Percentiles rank a stretch among this genome's conserved stretches.
phyloP scores from a whole-genome alignment of 2,797 vertebrate genomes.

The Echiichthys vipera region DNA sequence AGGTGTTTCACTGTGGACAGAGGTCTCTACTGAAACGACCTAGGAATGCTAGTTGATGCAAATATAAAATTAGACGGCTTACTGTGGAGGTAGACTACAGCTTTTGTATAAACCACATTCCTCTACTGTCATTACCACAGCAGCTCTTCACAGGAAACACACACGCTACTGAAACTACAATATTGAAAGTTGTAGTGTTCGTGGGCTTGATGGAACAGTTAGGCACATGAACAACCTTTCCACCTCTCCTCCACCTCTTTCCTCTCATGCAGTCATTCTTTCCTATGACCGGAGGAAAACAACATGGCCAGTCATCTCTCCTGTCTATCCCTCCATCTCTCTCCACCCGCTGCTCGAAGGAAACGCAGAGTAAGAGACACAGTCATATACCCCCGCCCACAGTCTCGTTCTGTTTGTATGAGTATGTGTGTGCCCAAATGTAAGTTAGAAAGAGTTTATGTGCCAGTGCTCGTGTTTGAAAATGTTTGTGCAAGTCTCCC shows the following conservation, averaged over 20 bases:
- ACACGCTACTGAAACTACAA: conserved; percentile 56
- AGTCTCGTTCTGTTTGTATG: conserved; percentile 55
- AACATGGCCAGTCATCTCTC: conserved; percentile 72
- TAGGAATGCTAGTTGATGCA: neutral
- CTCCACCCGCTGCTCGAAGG: conserved; percentile 60
- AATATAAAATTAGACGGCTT: neutral
- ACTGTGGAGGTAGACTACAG: neutral
- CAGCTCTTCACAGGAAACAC: conserved; percentile 61
- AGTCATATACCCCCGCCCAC: no score
- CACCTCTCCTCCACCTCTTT: conserved; percentile 75
- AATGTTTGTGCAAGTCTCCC: conserved; percentile 74
- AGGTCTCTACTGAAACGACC: neutral
- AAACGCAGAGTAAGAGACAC: conserved; percentile 58
- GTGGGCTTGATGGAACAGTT: conserved; percentile 69
- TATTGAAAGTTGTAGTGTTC: conserved; percentile 49
- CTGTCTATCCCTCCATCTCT: conserved; percentile 61
- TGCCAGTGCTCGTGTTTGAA: conserved; percentile 58
- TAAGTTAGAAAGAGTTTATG: conserved; percentile 59
- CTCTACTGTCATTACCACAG: conserved; percentile 50
- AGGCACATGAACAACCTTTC: conserved; percentile 62
- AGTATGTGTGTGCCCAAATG: conserved; percentile 67
- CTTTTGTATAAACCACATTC: conserved; percentile 42
- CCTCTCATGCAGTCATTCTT: conserved; percentile 71
- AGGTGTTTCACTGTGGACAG: neutral
- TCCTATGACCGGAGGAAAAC: conserved; percentile 70